Evolutionary conservation across 2,113 vertebrate genomes (phyloP).

Genomic region (Lethenteron camtschaticum): DNA sequence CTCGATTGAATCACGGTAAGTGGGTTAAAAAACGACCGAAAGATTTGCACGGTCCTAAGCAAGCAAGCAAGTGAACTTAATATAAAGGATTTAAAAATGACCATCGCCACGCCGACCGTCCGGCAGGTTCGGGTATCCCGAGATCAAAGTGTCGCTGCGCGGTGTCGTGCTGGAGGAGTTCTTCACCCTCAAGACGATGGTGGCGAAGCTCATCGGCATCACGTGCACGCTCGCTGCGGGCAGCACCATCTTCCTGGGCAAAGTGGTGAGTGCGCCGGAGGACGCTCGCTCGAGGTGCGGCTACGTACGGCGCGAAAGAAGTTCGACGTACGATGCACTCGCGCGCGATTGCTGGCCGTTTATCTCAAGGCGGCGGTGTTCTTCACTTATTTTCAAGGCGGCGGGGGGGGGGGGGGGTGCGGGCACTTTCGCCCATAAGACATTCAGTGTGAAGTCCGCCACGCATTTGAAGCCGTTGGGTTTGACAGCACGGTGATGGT

Average conservation of each 20-base stretch:
- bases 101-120: too few relatives aligned
- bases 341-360: too few relatives aligned
- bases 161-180: slow-evolving; percentile 13
- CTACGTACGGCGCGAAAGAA: neutral
- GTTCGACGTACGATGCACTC: neutral
- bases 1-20: too few relatives aligned
- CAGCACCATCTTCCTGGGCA: slow-evolving; percentile 14
- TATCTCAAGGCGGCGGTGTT: neutral
- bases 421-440: neutral
- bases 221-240: slow-evolving; percentile 13
- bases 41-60: too few relatives aligned
- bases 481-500: too few relatives aligned
- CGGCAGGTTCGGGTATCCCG: slow-evolving; percentile 14
- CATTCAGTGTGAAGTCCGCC: too few relatives aligned
- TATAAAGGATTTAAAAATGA: too few relatives aligned
- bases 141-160: slow-evolving; percentile 14
- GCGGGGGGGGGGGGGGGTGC: neutral
- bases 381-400: neutral
- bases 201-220: slow-evolving; percentile 14
- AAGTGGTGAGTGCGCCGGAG: slow-evolving; percentile 12
- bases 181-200: slow-evolving; percentile 13
- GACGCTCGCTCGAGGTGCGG: too few relatives aligned
- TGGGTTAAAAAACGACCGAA: too few relatives aligned
- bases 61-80: too few relatives aligned
- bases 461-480: too few relatives aligned